Base-by-base conservation (phyloP, 2,113 vertebrate species). In the Taurulus bubalis region DNA sequence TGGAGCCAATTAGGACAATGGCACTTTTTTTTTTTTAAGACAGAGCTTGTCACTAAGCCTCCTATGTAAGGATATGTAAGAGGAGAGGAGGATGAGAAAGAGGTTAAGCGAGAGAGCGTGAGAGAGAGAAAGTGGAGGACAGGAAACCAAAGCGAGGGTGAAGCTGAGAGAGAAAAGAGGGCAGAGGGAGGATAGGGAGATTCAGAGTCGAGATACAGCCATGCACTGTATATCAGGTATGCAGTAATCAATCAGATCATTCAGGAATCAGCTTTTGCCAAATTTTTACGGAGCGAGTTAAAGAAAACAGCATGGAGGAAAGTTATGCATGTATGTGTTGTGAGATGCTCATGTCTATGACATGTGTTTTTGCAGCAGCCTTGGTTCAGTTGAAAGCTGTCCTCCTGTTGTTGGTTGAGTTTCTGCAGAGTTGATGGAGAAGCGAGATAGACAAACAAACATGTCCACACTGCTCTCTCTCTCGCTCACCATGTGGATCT, bases 381-480 rank as follows among this genome's bases (percentile, higher is more conserved):
- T 60, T 3, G 85, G 81, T 91, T 92, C 78, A 87, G 63, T 28
- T 79, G 47, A 71, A 85, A 84, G 67, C 74, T 66, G 82, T 85
- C 80, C 71, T 89, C 34, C 62, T 56, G 28, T 80, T 71, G 69
- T 47, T 80, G 82, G 77, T 51, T 70, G 86, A 92, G 75, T 59
- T 74, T 82, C 65, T 59, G 71, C 62, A 16, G 78, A 86, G 65
- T 65, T 49, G 91, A 92, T 93, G 84, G 72, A 84, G 80, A 79
- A 69, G 73, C 24, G 11, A 89, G 90, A 90, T 91, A 89, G 64
- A 77, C 30, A 15, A 71, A 68, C 60, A 72, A 85, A 83, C 72
- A 91, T 91, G 90, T 80, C 87, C 86, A 86, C 88, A 92, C 89
- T 73, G 64, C 82, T 85, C 83, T 56, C 72, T 77, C 56, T 67